These are phyloP conservation scores for Paramuricea clavata DNA, from an alignment of 92 coral and sea anemone species.

Conservation along the genomic window DNA sequence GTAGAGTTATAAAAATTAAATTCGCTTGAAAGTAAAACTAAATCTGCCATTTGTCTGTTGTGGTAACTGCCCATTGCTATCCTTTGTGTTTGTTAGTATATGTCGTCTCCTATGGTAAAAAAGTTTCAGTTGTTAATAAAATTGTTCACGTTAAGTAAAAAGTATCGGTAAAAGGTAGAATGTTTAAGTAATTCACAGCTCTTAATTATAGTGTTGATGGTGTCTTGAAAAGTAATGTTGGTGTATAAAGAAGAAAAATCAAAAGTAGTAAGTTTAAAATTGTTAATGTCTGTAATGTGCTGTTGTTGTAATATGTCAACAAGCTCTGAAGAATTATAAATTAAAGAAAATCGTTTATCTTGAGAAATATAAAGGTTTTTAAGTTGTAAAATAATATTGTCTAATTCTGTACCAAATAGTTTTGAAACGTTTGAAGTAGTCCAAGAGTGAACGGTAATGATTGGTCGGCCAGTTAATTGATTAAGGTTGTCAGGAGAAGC, in stretches of 20 bases:
- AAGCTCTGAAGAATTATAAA: conserved; percentile 45
- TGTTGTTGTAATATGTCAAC: not conserved
- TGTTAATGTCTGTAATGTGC: conserved; percentile 15
- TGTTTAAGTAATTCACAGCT: conserved; percentile 21
- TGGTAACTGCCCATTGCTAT: not conserved
- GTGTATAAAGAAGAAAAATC: conserved; percentile 58
- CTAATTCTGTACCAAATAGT: conserved; percentile 38
- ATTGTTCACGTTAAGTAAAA: not conserved
- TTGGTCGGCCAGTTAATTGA: not conserved
- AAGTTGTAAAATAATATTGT: conserved; percentile 53
- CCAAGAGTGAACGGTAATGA: conserved; percentile 1
- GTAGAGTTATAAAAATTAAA: not conserved
- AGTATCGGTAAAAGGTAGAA: not conserved
- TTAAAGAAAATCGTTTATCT: conserved; percentile 33
- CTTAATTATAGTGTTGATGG: not conserved
- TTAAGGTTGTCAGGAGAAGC: not conserved
- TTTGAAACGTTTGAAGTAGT: conserved; percentile 58
- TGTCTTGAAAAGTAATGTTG: not conserved
- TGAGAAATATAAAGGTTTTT: conserved; percentile 19
- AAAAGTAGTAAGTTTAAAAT: conserved; percentile 33
- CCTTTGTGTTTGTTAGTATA: conserved; percentile 37
- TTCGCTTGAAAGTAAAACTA: not conserved
- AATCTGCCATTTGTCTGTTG: not conserved
- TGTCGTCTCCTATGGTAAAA: too few relatives aligned
- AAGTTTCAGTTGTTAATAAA: not conserved